Evolutionary conservation across 2,113 vertebrate species (phyloP), one percentile per base, ranked within the genome.

Genomic region (Rhynchomys soricoides): DNA sequence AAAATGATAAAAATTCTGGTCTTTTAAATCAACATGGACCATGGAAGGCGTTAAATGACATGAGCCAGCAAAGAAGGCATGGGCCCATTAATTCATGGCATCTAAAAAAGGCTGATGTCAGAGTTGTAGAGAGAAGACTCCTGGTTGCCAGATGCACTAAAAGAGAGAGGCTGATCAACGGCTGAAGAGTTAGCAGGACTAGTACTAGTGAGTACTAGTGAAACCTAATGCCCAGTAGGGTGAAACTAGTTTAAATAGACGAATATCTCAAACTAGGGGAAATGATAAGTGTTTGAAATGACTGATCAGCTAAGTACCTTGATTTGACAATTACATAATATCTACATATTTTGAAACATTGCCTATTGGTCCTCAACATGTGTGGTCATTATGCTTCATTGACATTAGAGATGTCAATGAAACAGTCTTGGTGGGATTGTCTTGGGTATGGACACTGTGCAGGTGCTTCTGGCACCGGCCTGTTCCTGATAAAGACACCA

Each of bases 71-170:
- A 15, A 70, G 34, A 50, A 48, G n/a, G 21, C 5, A 7, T 15
- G 5, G 48, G 40, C 1, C 1, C 10, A 40, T 3, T 45, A 12
- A 40, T n/a, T 22, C 5, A 3, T 2, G 40, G 31, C 45, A 71
- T 86, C 62, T 40, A 19, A 40, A 8, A 40, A 48, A 37, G 8
- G 24, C 5, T 70, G 34, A 31, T 21, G 3, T 77, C 45, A n/a
- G 6, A 16, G 40, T 31, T 70, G 62, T n/a, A 57, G 59, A 86
- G 16, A 31, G 7, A 11, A 68, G 43, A 43, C 26, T 9, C 43
- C 16, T 88, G 59, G 68, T 45, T 45, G 43, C 21, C 48, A 55
- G 7, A 7, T 29, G 19, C 43, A 50, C 34, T 40, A n/a, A 71
- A 8, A 71, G 78, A 31, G 55, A 79, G 12, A 29, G 16, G 43